Conservation (phyloP, 2,888 invertebrate species). For the Herminia tarsipennalis region DNA sequence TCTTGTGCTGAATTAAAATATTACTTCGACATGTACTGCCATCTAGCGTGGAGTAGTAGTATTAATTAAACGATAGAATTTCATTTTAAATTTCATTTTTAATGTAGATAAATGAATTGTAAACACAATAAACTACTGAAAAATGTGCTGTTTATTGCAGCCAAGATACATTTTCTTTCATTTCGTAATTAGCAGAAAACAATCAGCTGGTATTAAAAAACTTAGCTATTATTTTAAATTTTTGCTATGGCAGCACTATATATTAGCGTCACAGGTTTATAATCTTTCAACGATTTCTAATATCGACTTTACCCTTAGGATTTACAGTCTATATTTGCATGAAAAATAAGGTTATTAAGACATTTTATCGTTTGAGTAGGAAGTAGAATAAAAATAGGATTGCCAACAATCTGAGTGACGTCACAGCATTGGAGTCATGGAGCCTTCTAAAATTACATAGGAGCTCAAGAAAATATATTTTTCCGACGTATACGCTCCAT, state of each 20-base stretch:
- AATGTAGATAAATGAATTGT: too few relatives aligned
- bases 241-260: constrained; percentile 58
- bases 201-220: constrained; percentile 44
- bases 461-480: constrained; percentile 71
- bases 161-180: too few relatives aligned
- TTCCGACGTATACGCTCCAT: constrained; percentile 62
- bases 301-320: constrained; percentile 56
- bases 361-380: constrained; percentile 71
- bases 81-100: neutral
- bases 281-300: constrained; percentile 45
- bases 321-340: constrained; percentile 61
- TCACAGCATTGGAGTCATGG: constrained; percentile 76
- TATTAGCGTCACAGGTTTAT: constrained; percentile 55
- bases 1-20: neutral
- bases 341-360: constrained; percentile 55
- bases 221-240: constrained; percentile 27
- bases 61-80: neutral
- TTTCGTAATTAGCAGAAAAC: neutral
- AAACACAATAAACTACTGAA: neutral
- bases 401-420: constrained; percentile 84
- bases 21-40: constrained; percentile 10
- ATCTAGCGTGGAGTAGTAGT: constrained; percentile 45
- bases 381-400: constrained; percentile 83
- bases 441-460: constrained; percentile 83
- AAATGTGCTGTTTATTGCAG: too few relatives aligned